These are phyloP conservation scores for Orientallactaga sibirica DNA, from an alignment of 2,797 vertebrate species.

Conservation along the genomic window DNA sequence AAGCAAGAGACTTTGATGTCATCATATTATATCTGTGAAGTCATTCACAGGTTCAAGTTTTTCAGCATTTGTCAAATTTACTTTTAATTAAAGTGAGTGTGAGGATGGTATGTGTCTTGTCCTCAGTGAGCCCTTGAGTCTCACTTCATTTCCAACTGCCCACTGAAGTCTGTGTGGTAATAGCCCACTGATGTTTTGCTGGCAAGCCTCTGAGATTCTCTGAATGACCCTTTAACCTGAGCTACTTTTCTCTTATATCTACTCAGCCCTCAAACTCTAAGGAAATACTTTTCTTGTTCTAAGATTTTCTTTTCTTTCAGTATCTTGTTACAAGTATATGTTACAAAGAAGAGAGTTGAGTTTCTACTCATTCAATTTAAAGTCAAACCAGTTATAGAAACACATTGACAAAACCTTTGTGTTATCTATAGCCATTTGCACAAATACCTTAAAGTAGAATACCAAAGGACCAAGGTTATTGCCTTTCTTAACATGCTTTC, in stretches of 20 bases:
- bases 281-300: conserved; percentile 72
- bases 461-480: conserved; percentile 44
- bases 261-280: conserved; percentile 79
- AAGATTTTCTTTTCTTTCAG: conserved; percentile 73
- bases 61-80: conserved; percentile 57
- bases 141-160: conserved; percentile 62
- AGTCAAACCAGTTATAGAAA: not conserved
- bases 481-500: conserved; percentile 58
- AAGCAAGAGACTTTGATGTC: rapidly evolving
- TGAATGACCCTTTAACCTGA: conserved; percentile 77
- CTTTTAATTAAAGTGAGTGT: conserved; percentile 78
- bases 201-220: conserved; percentile 71
- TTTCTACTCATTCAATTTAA: conserved; percentile 53
- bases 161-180: conserved; percentile 70
- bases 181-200: conserved; percentile 57
- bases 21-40: not conserved
- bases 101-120: conserved; percentile 55
- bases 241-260: conserved; percentile 75
- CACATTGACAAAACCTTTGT: conserved; percentile 65
- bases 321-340: conserved; percentile 58
- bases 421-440: conserved; percentile 35
- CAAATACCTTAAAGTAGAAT: conserved; percentile 67
- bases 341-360: conserved; percentile 69
- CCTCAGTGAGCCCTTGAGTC: conserved; percentile 65
- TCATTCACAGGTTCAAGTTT: conserved; percentile 21